Base-by-base conservation (phyloP, 1,140 invertebrate genomes). In the Lasioglossum albipes region DNA sequence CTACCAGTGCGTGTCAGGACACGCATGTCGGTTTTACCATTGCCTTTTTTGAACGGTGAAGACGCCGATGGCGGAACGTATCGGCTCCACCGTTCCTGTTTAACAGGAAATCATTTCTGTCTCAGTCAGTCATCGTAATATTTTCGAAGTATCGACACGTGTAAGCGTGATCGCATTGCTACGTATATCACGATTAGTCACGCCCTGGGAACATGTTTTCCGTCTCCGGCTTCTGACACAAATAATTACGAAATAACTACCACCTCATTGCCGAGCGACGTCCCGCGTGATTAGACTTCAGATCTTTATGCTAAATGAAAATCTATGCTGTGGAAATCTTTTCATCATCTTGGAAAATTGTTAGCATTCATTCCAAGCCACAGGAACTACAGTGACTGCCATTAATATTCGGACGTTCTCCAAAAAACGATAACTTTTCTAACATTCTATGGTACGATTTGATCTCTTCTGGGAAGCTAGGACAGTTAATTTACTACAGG, bases 151-250 rank as follows among this genome's bases (percentile, higher is more conserved):
- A 20, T 42, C 31, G 52, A 27, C 7, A 75, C 49, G 61, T 61
- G 66, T 36, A 61, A 5, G 20, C 22, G 41, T 42, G 64, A 83
- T 71, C 73, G 68, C 18, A 64, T 66, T 66, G 22, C 72, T 18
- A 62, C 70, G n/a, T 68, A 69, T 45, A 52, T 83, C 42, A 61
- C 36, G 31, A 78, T 82, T 82, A 72, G 69, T 68, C 62, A 76
- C 52, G 67, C 36, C 42, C 13, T 22, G n/a, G 16, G 20, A 31
- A 27, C 12, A 22, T 41, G 36, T 59, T 78, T 62, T 41, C 68
- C 31, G 31, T 52, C 36, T 31, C 6, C 2, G n/a, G 27, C 57
- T 78, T 62, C n/a, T 20, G 45, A 72, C 64, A 52, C 10, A 5
- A 72, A 20, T 27, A 54, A 64, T 72, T 72, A 64, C 22, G 12